A percentile compares a stretch with the other conserved stretches of the same genome.
These are phyloP conservation scores for Harpalus rufipes DNA, from an alignment of 2,888 invertebrate genomes.

Conservation along the genomic window DNA sequence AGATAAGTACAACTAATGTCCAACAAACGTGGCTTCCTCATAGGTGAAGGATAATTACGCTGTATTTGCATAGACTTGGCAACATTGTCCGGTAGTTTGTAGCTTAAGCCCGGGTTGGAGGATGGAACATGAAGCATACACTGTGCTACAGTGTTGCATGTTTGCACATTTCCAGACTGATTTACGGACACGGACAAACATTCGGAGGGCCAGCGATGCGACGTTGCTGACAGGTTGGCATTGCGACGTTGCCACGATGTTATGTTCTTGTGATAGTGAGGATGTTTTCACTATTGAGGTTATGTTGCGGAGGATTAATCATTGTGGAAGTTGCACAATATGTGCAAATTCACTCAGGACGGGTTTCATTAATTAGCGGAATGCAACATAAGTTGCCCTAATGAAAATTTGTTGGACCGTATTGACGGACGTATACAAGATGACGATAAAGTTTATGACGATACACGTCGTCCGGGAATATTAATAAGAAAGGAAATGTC, in stretches of 20 bases:
- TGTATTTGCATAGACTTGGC: constrained; percentile 44
- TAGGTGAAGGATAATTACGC: constrained; percentile 34
- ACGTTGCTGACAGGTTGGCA: constrained; percentile 41
- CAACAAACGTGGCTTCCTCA: constrained; percentile 23
- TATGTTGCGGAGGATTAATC: constrained; percentile 46
- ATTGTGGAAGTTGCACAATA: constrained; percentile 24
- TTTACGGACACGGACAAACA: constrained; percentile 47
- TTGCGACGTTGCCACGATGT: constrained; percentile 31
- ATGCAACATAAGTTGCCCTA: neutral
- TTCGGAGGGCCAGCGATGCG: constrained; percentile 20
- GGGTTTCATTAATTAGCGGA: constrained; percentile 10
- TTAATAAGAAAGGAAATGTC: no score
- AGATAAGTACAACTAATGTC: constrained; percentile 16
- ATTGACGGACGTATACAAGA: neutral
- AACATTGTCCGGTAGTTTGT: constrained; percentile 38
- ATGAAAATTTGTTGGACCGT: neutral
- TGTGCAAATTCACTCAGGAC: constrained; percentile 10
- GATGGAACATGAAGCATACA: neutral
- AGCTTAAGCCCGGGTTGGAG: constrained; percentile 4
- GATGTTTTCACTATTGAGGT: constrained; percentile 53
- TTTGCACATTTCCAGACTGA: constrained; percentile 49
- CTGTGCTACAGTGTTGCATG: constrained; percentile 35
- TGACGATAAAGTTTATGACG: neutral
- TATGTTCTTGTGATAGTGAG: constrained; percentile 36
- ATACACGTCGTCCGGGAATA: no score